Evolutionary conservation across 2,888 invertebrate genomes (phyloP), one percentile per base, ranked within the genome.

Genomic region (Dioctria linearis): DNA sequence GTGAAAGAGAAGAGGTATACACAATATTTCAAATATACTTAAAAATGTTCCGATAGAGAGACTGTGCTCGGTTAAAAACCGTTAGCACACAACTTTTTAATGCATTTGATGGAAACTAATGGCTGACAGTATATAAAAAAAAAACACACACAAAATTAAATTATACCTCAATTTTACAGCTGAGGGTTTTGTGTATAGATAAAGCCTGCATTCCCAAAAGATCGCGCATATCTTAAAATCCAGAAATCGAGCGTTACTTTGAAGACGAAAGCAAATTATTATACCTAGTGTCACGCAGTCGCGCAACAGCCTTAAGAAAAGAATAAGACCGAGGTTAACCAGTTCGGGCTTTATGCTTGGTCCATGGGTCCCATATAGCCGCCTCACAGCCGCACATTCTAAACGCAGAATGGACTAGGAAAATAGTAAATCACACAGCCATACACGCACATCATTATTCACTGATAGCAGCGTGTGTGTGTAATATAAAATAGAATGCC

Each of bases 111-210:
- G 54, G n/a, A 37, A 37, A 73, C 57, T 73, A 73, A 73, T 73
- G 57, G 59, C 43, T 25, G 43, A 51, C 59, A 54, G 54, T 39
- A 59, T 73, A 25, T 25, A 25, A 25, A 25, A 25, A 25, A 73
- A 57, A 73, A 57, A n/a, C n/a, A n/a, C n/a, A n/a, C n/a, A n/a
- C n/a, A 69, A 71, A 51, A 73, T 73, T 59, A 73, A 73, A 73
- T 73, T 57, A 11, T 25, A 57, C 73, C 59, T 73, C 73, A 42
- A 39, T 59, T 73, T 42, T 73, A 73, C 73, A 73, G 40, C 57
- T 57, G 73, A 25, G 25, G 59, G 73, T 42, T 73, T 59, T 69
- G 8, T 49, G 25, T 25, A 25, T 25, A 42, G 69, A 69, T 69
- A 69, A 69, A 57, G 59, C 73, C 43, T 42, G 57, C 40, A 57